Base-by-base conservation (phyloP, 2,888 invertebrate species). In the Melanostoma mellinum region DNA sequence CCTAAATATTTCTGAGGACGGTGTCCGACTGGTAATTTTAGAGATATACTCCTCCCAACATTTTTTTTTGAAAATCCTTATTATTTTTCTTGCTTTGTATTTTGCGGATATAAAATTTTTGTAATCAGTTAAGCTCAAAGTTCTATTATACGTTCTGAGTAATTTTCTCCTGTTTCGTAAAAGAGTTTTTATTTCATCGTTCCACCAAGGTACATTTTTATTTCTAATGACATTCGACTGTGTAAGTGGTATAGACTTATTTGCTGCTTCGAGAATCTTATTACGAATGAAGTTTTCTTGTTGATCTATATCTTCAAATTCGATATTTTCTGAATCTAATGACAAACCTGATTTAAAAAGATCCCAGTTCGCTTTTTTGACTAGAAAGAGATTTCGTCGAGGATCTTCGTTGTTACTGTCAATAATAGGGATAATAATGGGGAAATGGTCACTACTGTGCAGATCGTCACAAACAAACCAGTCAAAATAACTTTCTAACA, bases 381-480 rank as follows among this genome's bases (percentile, higher is more conserved):
- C 36, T 9, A 55, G 8, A 55, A 36, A 55, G 35, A 36, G 35
- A 20, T 35, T 53, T 1, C 53, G 33, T 50, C 46, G 50, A 6
- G 44, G 10, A 2, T 48, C 46, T 55, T 58, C 20, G 9, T 48
- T 50, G 1, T 50, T 9, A 20, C 6, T 53, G 40, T 9, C 3
- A 4, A 44, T 44, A 36, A 30, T 6, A 2, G 53, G 32, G 1
- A 55, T 36, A n/a, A 55, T 10, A n/a, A 73, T 73, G 1, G 63
- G 73, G 9, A 3, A 55, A 33, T 73, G 73, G n/a, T 73, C 73
- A 35, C 73, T 73, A 48, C 55, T 48, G 6, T 71, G 20, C 9
- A 71, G 36, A 52, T 60, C 50, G 8, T 71, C 10, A 4, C 42
- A 50, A 36, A 73, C 42, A 9, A 44, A 36, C 73, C 73, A 73